These are phyloP conservation scores for Chaetodon trifascialis DNA, from an alignment of 2,113 vertebrate genomes.

Conservation along the genomic window DNA sequence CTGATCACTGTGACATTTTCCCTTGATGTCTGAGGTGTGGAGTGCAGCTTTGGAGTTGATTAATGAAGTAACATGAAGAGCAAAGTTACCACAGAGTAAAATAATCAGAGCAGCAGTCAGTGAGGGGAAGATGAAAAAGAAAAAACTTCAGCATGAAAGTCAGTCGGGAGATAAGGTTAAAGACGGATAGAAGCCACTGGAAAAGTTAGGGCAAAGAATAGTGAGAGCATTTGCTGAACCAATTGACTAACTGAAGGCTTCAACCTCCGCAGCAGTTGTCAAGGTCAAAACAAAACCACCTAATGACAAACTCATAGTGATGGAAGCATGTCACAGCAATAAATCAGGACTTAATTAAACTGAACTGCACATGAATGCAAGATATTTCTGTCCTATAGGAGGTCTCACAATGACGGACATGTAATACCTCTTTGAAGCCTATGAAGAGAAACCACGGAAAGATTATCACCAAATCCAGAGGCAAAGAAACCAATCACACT, in stretches of 20 bases:
- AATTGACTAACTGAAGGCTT: not conserved
- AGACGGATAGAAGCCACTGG: not conserved
- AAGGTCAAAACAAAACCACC: not conserved
- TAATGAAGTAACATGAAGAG: conserved; percentile 10
- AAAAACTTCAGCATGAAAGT: not conserved
- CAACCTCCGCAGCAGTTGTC: not conserved
- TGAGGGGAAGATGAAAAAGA: not conserved
- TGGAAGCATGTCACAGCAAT: not conserved
- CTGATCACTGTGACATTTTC: conserved; percentile 14
- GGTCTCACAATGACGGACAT: not conserved
- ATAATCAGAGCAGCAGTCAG: not conserved
- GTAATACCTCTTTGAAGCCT: conserved; percentile 4
- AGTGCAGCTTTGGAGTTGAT: conserved; percentile 1
- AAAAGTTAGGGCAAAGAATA: not conserved
- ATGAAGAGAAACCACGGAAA: conserved; percentile 8
- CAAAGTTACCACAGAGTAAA: not conserved
- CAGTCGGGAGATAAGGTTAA: not conserved
- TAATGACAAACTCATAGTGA: not conserved
- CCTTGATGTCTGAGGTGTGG: not conserved
- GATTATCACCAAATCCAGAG: conserved; percentile 26
- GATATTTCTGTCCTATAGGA: not conserved
- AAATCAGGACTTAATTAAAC: not conserved
- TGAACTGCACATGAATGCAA: not conserved
- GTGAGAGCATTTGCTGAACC: not conserved
- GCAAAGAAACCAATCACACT: conserved; percentile 42